These are phyloP conservation scores for Pteruthius melanotis DNA, from an alignment of 2,113 vertebrate genomes.

Conservation along the genomic window DNA sequence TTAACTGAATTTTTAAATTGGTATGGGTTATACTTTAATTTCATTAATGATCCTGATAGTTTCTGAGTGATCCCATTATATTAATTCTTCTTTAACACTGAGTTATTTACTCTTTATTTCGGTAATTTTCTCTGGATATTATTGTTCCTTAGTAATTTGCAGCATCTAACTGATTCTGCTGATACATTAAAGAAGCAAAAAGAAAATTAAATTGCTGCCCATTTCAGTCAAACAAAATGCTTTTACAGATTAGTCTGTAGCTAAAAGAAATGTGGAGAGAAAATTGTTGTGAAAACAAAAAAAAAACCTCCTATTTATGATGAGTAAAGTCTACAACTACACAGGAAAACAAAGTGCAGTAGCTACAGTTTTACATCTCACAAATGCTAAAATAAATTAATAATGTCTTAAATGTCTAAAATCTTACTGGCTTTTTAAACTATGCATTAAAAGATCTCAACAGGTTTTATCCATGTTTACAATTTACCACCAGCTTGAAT, in stretches of 20 bases:
- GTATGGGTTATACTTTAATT: conserved; percentile 42
- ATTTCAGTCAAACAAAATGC: conserved; percentile 45
- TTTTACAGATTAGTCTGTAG: conserved; percentile 36
- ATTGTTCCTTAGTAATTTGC: conserved; percentile 38
- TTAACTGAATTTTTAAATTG: conserved; percentile 59
- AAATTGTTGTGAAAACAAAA: conserved; percentile 16
- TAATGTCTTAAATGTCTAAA: not conserved
- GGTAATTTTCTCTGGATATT: conserved; percentile 44
- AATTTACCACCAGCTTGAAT: not conserved
- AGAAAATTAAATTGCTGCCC: conserved; percentile 44
- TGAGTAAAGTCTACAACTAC: not conserved
- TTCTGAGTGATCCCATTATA: conserved; percentile 47
- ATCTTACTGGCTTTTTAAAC: conserved; percentile 31
- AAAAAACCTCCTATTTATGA: conserved; percentile 5
- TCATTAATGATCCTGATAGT: conserved; percentile 35
- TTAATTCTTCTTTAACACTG: conserved; percentile 44
- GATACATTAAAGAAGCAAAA: conserved; percentile 32
- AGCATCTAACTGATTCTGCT: conserved; percentile 40
- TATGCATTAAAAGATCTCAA: not conserved
- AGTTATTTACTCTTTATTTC: conserved; percentile 63
- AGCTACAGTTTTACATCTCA: not conserved
- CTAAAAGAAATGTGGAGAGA: not conserved
- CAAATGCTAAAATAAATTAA: conserved; percentile 19
- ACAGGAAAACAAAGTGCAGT: not conserved
- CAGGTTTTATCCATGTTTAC: conserved; percentile 29